Percentiles rank a stretch among this genome's conserved stretches.
These are phyloP conservation scores for Lamprotornis superbus DNA, from an alignment of 2,113 vertebrate genomes.

Conservation along the genomic window DNA sequence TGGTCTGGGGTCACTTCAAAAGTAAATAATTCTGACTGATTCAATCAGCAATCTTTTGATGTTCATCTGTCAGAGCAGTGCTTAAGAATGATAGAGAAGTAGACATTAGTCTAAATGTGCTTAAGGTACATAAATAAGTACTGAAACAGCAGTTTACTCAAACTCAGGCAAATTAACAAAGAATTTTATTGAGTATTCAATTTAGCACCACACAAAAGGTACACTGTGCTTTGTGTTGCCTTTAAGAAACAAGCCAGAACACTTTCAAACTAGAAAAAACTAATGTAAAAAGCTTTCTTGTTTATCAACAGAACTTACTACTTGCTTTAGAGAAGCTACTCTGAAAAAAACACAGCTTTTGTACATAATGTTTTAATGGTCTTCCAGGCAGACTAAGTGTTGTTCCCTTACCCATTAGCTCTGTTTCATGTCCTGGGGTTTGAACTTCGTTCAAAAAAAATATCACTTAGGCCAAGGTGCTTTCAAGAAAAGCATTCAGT, in stretches of 20 bases:
- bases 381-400: neutral
- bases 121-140: neutral
- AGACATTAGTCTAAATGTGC: neutral
- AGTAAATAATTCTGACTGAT: neutral
- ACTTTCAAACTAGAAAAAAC: slow-evolving; percentile 31
- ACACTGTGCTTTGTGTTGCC: slow-evolving; percentile 34
- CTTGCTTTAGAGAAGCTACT: neutral
- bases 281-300: slow-evolving; percentile 26
- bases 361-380: neutral
- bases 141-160: neutral
- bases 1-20: neutral
- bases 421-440: neutral
- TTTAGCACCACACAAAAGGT: slow-evolving; percentile 51
- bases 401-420: neutral
- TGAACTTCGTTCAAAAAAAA: neutral
- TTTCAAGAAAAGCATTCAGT: neutral
- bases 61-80: neutral
- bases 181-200: slow-evolving; percentile 30
- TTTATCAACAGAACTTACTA: neutral
- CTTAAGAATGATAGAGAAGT: neutral
- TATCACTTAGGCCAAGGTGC: neutral
- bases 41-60: neutral
- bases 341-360: slow-evolving; percentile 1
- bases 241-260: slow-evolving; percentile 15
- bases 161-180: slow-evolving; percentile 42